Percentiles rank a stretch among this genome's conserved stretches.
These are phyloP conservation scores for Enoplolaimus lenunculus DNA, from an alignment of 2,888 invertebrate species.

Conservation along the genomic window DNA sequence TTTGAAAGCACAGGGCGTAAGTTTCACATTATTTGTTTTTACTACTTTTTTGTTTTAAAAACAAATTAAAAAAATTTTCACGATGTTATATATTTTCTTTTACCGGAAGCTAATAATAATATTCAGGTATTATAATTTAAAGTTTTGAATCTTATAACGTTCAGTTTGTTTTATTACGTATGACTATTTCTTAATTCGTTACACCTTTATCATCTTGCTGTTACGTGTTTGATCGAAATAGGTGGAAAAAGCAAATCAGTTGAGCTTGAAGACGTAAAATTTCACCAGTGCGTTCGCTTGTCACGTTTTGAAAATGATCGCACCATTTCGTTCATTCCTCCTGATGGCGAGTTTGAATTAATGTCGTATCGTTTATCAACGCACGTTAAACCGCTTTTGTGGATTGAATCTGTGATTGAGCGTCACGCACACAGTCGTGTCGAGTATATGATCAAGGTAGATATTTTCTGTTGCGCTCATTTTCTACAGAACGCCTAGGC, in stretches of 20 bases:
- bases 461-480: too few species aligned
- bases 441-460: constrained; percentile 88
- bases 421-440: constrained; percentile 90
- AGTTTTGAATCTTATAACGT: background rate
- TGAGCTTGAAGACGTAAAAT: constrained; percentile 93
- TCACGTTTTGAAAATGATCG: constrained; percentile 95
- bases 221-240: too few species aligned
- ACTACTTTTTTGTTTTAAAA: too few species aligned
- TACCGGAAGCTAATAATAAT: too few species aligned
- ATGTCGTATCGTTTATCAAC: constrained; percentile 96
- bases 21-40: constrained; percentile 32
- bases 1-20: constrained; percentile 83
- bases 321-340: constrained; percentile 94
- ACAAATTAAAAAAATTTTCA: too few species aligned
- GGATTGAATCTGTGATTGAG: constrained; percentile 97
- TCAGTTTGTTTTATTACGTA: too few species aligned
- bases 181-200: too few species aligned
- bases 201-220: background rate
- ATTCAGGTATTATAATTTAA: too few species aligned
- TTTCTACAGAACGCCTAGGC: too few species aligned
- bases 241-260: constrained; percentile 93
- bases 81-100: too few species aligned
- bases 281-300: constrained; percentile 90
- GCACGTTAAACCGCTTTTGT: constrained; percentile 89
- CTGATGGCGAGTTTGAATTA: constrained; percentile 94